Conservation (phyloP, 2,113 vertebrate genomes). For the Indri indri region DNA sequence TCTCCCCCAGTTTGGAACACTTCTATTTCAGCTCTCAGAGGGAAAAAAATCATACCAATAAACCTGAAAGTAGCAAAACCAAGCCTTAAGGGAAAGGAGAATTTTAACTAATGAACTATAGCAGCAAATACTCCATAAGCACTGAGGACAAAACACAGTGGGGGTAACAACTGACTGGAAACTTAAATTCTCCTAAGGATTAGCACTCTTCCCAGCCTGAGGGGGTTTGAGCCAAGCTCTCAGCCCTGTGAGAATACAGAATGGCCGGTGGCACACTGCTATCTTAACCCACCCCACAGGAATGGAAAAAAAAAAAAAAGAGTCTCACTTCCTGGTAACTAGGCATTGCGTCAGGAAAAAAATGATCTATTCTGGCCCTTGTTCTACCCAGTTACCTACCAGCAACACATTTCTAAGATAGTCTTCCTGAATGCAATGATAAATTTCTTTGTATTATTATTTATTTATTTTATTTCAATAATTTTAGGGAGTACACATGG, state of each 20-base stretch:
- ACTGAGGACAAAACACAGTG: background rate
- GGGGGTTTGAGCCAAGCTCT: background rate
- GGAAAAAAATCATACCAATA: background rate
- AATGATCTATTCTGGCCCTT: background rate
- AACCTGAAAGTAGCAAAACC: background rate
- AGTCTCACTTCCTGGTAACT: background rate
- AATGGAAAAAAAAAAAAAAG: too few relatives aligned
- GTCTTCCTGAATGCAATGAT: background rate
- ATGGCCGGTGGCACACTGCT: background rate
- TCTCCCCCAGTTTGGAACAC: background rate
- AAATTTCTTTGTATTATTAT: background rate
- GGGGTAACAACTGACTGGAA: background rate
- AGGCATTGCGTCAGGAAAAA: background rate
- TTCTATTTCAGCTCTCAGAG: background rate
- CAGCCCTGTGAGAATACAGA: background rate
- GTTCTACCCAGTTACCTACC: background rate
- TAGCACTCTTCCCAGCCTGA: background rate
- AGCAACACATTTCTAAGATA: background rate
- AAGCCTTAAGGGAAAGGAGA: background rate
- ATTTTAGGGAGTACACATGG: too few relatives aligned
- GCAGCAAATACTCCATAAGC: background rate
- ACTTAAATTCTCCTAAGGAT: background rate
- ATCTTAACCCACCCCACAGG: background rate
- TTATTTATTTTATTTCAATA: too few relatives aligned
- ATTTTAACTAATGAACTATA: background rate